Evolutionary conservation across 2,113 vertebrate genomes (phyloP).

Genomic region (Seriola rivoliana): DNA sequence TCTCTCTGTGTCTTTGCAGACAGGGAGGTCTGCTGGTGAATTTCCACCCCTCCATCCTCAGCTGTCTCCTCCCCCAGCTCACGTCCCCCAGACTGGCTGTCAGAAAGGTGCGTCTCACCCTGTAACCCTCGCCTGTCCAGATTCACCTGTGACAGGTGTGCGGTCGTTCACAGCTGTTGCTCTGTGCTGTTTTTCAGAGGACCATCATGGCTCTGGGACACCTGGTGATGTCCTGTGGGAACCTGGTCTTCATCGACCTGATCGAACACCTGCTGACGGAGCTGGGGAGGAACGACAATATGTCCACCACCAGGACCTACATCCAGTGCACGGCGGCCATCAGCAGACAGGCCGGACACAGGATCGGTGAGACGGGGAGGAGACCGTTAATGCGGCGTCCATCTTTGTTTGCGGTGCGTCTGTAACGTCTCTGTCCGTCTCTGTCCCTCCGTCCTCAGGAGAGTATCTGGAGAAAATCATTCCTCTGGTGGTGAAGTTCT

Average conservation of each 20-base stretch:
- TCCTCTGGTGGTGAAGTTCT: constrained; percentile 99
- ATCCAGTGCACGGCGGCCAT: constrained; percentile 99
- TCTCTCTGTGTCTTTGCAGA: constrained; percentile 76
- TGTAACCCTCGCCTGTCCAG: background rate
- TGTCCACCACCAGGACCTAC: constrained; percentile 99
- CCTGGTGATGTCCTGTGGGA: constrained; percentile 98
- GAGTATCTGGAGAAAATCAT: constrained; percentile 99
- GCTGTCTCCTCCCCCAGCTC: constrained; percentile 98
- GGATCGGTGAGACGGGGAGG: constrained; percentile 90
- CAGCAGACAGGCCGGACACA: constrained; percentile 98
- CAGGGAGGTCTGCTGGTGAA: constrained; percentile 99
- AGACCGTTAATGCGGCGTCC: too few species aligned
- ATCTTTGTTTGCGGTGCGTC: too few species aligned
- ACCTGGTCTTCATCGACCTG: constrained; percentile 98
- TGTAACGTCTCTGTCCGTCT: background rate
- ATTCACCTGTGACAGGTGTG: background rate
- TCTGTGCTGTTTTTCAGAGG: constrained; percentile 79
- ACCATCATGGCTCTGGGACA: constrained; percentile 99
- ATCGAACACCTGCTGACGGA: constrained; percentile 98
- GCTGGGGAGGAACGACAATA: constrained; percentile 97
- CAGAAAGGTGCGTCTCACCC: constrained; percentile 85
- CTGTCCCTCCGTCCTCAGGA: constrained; percentile 79
- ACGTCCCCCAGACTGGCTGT: constrained; percentile 98
- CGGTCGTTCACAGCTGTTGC: background rate
- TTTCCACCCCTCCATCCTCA: constrained; percentile 99